These are phyloP conservation scores for Campoletis sonorensis DNA, from an alignment of 1,140 invertebrate genomes.

Conservation along the genomic window DNA sequence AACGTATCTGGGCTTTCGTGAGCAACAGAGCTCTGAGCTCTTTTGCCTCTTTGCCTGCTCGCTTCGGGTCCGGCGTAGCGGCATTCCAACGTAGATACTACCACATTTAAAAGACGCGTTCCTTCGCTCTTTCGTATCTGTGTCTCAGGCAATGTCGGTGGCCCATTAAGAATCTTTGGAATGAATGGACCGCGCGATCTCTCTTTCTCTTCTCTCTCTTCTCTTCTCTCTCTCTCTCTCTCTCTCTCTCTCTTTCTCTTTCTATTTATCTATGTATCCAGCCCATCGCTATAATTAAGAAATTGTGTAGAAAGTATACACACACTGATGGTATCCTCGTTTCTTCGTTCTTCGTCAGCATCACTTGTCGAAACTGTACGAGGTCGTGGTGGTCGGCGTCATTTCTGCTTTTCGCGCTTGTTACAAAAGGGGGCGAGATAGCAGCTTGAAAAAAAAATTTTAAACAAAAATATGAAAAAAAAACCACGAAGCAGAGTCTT, in stretches of 20 bases:
- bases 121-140: slow-evolving; percentile 35
- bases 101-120: slow-evolving; percentile 61
- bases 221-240: slow-evolving; percentile 36
- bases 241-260: slow-evolving; percentile 5
- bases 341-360: neutral
- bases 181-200: slow-evolving; percentile 57
- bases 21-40: neutral
- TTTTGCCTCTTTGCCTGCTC: slow-evolving; percentile 39
- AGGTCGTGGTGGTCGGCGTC: neutral
- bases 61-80: slow-evolving; percentile 43
- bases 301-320: slow-evolving; percentile 50
- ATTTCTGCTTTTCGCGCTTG: neutral
- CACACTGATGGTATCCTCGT: neutral
- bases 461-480: no score
- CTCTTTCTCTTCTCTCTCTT: slow-evolving; percentile 40
- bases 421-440: slow-evolving; percentile 24
- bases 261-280: neutral
- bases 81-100: slow-evolving; percentile 60
- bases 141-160: slow-evolving; percentile 46
- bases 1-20: no score
- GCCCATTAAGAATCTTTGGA: slow-evolving; percentile 59
- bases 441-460: no score
- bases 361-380: neutral
- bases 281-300: slow-evolving; percentile 57
- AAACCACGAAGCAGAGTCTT: neutral